phyloP scores from a whole-genome alignment of 2,113 vertebrate species.

The Antigone vipio region DNA sequence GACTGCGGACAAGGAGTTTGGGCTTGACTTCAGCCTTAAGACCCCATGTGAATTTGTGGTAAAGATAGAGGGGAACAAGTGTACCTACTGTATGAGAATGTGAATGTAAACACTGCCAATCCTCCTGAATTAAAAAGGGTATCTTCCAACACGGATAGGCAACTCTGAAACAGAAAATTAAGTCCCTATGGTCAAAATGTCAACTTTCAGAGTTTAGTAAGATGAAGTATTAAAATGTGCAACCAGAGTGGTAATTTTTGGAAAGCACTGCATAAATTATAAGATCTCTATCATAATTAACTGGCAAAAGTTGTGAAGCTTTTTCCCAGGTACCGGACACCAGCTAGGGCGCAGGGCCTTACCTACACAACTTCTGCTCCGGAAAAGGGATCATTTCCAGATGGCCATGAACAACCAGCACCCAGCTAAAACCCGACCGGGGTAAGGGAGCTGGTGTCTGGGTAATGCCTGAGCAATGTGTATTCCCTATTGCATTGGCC shows the following conservation, averaged over 20 bases:
- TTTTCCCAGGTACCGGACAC: not conserved
- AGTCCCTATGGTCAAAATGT: not conserved
- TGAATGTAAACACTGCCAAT: not conserved
- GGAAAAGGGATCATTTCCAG: not conserved
- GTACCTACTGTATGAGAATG: accelerated
- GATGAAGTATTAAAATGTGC: not conserved
- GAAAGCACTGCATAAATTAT: not conserved
- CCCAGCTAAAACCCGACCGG: no score
- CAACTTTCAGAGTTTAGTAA: not conserved
- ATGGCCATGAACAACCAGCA: not conserved
- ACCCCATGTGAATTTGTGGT: no score
- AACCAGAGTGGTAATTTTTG: not conserved
- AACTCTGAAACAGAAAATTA: not conserved
- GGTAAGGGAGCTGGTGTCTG: not conserved
- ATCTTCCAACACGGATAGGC: not conserved
- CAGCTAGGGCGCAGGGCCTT: accelerated
- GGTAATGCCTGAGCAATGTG: not conserved
- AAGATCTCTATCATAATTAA: not conserved
- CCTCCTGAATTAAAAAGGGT: not conserved
- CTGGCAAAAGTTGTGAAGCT: not conserved
- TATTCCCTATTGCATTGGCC: not conserved
- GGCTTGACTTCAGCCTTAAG: no score
- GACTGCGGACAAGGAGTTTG: no score
- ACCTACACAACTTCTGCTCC: not conserved
- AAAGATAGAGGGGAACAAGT: not conserved